Conservation (phyloP, 2,888 invertebrate genomes). For the Cyrtodaria siliqua region DNA sequence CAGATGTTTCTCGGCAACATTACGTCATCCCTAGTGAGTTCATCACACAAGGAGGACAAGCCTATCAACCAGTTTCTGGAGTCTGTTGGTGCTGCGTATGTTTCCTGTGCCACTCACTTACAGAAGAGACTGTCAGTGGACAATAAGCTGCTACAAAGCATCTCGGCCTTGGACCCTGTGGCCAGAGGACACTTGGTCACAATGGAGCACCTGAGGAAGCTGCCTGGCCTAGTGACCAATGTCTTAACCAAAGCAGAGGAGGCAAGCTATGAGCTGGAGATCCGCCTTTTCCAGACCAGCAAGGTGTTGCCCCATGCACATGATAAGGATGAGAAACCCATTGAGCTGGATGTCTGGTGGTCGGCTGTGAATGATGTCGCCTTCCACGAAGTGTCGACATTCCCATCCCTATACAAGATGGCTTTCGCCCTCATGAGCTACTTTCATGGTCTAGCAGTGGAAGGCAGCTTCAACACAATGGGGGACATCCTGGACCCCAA, state of each 20-base stretch:
- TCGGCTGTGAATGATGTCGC: constrained; percentile 4
- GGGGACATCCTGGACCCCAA: constrained; percentile 47
- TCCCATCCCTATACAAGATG: constrained; percentile 33
- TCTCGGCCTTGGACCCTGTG: constrained; percentile 52
- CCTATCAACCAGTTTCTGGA: too few species aligned
- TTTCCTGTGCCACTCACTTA: constrained; percentile 15
- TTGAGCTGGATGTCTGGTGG: constrained; percentile 40
- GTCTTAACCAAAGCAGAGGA: constrained; percentile 26
- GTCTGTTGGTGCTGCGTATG: constrained; percentile 20
- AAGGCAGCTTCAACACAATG: constrained; percentile 62
- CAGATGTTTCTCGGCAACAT: neutral
- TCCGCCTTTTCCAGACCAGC: too few species aligned
- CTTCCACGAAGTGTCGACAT: too few species aligned
- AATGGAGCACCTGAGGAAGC: constrained; percentile 25
- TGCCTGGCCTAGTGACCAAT: constrained; percentile 41
- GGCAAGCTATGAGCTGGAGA: neutral
- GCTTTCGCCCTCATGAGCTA: constrained; percentile 29
- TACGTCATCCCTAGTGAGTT: neutral
- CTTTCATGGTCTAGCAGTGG: constrained; percentile 68
- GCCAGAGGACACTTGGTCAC: constrained; percentile 45
- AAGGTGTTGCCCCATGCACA: too few species aligned
- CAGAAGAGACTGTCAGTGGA: constrained; percentile 57
- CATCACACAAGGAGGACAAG: too few species aligned
- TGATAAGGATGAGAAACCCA: neutral
- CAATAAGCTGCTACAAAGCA: constrained; percentile 39